phyloP scores from a whole-genome alignment of 2,113 vertebrate genomes.

The Mustela nigripes region DNA sequence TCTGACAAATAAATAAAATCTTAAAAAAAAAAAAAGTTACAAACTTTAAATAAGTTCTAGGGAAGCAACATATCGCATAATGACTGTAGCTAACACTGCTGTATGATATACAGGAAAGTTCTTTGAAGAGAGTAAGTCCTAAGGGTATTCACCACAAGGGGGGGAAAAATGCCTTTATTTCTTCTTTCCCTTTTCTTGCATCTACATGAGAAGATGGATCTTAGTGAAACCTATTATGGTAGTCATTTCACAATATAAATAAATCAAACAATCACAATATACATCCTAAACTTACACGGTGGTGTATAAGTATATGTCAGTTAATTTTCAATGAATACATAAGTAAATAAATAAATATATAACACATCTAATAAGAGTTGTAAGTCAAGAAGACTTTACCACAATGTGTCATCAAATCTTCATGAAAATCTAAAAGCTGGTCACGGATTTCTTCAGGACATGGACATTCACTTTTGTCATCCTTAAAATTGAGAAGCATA shows the following conservation, averaged over 20 bases:
- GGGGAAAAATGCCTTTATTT: neutral
- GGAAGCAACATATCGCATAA: neutral
- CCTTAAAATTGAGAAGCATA: conserved; percentile 97
- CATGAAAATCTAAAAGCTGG: conserved; percentile 96
- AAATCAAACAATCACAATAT: neutral
- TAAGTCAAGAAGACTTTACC: conserved; percentile 85
- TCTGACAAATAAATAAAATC: too few species aligned
- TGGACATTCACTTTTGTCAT: conserved; percentile 96
- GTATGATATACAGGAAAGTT: neutral
- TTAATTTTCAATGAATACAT: neutral
- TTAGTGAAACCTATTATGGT: neutral
- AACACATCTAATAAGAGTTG: neutral
- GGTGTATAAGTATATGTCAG: neutral
- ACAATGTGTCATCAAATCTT: conserved; percentile 97
- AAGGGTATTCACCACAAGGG: neutral
- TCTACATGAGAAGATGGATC: neutral
- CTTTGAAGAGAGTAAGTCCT: neutral
- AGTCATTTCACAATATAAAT: neutral
- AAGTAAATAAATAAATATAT: neutral
- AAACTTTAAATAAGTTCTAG: neutral
- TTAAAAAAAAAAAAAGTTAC: neutral
- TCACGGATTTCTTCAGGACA: conserved; percentile 95
- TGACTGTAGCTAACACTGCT: neutral
- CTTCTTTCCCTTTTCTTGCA: neutral
- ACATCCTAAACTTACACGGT: neutral